phyloP scores from a whole-genome alignment of 2,888 invertebrate genomes.

The Merodon equestris region DNA sequence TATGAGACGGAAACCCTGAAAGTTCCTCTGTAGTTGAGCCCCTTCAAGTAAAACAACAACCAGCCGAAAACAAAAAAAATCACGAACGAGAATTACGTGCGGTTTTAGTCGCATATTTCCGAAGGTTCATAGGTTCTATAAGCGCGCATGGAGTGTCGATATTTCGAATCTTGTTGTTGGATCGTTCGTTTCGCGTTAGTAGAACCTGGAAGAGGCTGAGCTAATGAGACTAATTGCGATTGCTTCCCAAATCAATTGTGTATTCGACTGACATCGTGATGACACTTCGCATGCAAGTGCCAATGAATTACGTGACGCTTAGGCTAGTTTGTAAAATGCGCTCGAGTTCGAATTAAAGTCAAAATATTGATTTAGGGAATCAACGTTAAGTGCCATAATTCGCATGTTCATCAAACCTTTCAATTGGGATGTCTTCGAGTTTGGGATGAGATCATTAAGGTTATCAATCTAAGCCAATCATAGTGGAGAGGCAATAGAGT shows the following conservation, averaged over 20 bases:
- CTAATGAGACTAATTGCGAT: constrained; percentile 19
- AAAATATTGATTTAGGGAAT: neutral
- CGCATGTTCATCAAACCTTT: too few species aligned
- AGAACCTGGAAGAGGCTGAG: constrained; percentile 40
- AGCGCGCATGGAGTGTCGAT: constrained; percentile 10
- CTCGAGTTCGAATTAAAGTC: constrained; percentile 9
- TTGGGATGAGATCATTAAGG: too few species aligned
- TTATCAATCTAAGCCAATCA: neutral
- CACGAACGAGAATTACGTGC: constrained; percentile 33
- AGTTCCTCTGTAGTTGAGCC: constrained; percentile 5
- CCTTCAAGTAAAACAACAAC: neutral
- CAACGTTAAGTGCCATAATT: neutral
- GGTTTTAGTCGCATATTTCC: constrained; percentile 13
- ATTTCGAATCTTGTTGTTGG: constrained; percentile 23
- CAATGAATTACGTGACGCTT: constrained; percentile 46
- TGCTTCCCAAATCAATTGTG: constrained; percentile 31
- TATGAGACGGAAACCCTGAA: constrained; percentile 31
- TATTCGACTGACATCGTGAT: constrained; percentile 35
- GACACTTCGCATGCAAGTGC: constrained; percentile 25
- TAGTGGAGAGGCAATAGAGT: neutral
- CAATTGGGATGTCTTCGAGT: too few species aligned
- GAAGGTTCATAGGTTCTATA: constrained; percentile 48
- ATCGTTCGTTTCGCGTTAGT: constrained; percentile 12
- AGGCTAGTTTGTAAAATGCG: too few species aligned
- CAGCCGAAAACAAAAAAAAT: too few species aligned